phyloP scores from a whole-genome alignment of 2,113 vertebrate species.

The Vidua macroura region DNA sequence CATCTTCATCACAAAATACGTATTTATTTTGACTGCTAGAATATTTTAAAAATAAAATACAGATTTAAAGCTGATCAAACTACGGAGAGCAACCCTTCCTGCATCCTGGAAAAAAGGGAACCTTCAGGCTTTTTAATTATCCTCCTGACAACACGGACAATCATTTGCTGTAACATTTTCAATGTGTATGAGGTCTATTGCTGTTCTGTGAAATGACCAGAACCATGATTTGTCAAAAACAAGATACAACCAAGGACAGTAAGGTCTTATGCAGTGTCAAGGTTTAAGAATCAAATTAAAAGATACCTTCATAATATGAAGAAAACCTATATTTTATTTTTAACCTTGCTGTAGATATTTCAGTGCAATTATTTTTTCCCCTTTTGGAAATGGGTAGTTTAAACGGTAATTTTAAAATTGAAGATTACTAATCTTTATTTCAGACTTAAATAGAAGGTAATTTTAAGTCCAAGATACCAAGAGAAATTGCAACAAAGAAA shows the following conservation, averaged over 20 bases:
- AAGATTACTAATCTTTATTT: neutral
- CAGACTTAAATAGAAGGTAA: neutral
- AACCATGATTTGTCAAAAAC: neutral
- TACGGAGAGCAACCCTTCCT: neutral
- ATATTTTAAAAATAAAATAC: neutral
- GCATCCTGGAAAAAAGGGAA: neutral
- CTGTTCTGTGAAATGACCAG: neutral
- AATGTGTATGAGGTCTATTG: neutral
- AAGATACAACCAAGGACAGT: neutral
- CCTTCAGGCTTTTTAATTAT: neutral
- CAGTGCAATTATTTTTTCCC: neutral
- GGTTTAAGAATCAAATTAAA: neutral
- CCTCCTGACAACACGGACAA: accelerated
- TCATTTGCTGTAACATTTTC: neutral
- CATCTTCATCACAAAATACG: neutral
- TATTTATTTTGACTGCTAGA: neutral
- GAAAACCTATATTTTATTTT: neutral
- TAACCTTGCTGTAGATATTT: neutral
- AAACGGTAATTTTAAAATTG: neutral
- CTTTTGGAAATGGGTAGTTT: neutral
- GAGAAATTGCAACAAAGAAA: neutral
- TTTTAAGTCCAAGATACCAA: neutral
- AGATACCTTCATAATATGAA: neutral
- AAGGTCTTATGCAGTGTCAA: neutral
- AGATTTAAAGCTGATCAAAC: neutral